A percentile compares a stretch with the other conserved stretches of the same genome.
These are phyloP conservation scores for Myzus persicae DNA, from an alignment of 1,140 invertebrate genomes.

Conservation along the genomic window DNA sequence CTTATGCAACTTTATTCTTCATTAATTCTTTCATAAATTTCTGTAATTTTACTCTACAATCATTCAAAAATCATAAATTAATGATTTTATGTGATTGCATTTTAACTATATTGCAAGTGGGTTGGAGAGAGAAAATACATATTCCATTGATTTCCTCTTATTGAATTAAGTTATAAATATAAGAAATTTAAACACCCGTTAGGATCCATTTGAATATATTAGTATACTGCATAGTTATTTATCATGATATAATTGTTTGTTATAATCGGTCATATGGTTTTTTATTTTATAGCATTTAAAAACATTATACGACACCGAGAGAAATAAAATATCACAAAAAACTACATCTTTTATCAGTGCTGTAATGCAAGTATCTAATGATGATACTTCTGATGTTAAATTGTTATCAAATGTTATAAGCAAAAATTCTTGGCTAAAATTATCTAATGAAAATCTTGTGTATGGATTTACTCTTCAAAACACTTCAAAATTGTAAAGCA, in stretches of 20 bases:
- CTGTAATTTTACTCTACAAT: too few species aligned
- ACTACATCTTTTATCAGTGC: background rate
- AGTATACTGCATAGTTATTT: background rate
- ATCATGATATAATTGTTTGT: background rate
- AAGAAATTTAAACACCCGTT: too few species aligned
- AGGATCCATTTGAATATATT: background rate
- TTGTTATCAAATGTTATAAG: background rate
- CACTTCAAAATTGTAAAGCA: slow-evolving; percentile 38
- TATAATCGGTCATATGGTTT: background rate
- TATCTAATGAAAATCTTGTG: slow-evolving; percentile 34
- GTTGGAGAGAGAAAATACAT: too few species aligned
- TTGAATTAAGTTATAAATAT: too few species aligned
- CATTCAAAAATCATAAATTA: too few species aligned
- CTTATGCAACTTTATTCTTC: background rate
- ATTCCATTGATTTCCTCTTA: too few species aligned
- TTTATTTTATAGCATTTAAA: slow-evolving; percentile 26
- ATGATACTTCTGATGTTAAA: background rate
- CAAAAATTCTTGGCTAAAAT: slow-evolving; percentile 42
- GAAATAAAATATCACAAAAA: slow-evolving; percentile 35
- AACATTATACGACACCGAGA: background rate
- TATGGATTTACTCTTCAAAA: slow-evolving; percentile 51
- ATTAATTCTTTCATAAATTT: too few species aligned
- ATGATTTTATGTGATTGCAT: too few species aligned
- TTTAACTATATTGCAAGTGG: too few species aligned
- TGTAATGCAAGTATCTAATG: background rate